phyloP scores from a whole-genome alignment of 2,797 vertebrate species.

The Pteropus rufus region DNA sequence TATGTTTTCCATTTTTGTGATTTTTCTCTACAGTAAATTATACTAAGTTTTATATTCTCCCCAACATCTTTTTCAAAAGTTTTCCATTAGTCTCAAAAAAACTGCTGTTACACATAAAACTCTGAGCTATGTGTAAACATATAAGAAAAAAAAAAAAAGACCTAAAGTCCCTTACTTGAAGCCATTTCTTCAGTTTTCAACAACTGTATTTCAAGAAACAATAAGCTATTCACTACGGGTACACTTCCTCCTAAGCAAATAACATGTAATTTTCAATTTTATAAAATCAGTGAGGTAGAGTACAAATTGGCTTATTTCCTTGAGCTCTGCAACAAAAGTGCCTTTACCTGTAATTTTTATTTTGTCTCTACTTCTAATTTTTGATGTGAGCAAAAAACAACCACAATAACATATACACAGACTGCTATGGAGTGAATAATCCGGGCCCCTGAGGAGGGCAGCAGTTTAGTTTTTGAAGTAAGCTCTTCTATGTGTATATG shows the following conservation, averaged over 20 bases:
- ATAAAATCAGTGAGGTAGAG: constrained; percentile 20
- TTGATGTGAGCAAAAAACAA: background rate
- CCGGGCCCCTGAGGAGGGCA: background rate
- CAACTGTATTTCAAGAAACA: constrained; percentile 58
- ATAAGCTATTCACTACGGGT: background rate
- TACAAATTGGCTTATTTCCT: constrained; percentile 28
- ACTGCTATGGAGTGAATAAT: background rate
- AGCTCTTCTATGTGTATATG: background rate
- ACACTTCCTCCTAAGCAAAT: constrained; percentile 34
- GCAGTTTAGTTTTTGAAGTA: background rate
- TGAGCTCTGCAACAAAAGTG: constrained; percentile 1
- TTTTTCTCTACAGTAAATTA: constrained; percentile 76
- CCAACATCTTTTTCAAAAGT: constrained; percentile 65
- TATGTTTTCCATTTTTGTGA: constrained; percentile 77
- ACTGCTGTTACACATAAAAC: constrained; percentile 61
- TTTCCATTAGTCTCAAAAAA: constrained; percentile 72
- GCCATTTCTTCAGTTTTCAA: constrained; percentile 48
- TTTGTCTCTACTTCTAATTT: constrained; percentile 29
- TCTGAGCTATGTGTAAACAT: constrained; percentile 62
- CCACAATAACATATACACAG: background rate
- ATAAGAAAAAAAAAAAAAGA: background rate
- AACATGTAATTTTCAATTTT: constrained; percentile 30
- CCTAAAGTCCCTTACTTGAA: constrained; percentile 22
- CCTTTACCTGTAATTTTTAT: background rate
- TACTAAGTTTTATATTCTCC: constrained; percentile 71